Percentiles rank a stretch among this genome's conserved stretches.
phyloP scores from a whole-genome alignment of 1,140 invertebrate species.

The Cotesia vestalis region DNA sequence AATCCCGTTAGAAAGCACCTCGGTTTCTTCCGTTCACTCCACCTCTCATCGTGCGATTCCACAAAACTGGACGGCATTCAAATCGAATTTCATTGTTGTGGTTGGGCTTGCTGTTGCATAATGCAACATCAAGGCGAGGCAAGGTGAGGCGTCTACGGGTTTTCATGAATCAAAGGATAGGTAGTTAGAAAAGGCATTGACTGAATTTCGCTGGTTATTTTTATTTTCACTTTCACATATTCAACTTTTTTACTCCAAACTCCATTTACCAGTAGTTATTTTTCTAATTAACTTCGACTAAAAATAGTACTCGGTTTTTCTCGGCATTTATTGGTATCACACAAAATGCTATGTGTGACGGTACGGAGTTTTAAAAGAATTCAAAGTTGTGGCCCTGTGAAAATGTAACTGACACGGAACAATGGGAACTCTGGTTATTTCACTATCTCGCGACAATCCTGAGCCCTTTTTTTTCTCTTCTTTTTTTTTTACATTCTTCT shows the following conservation, averaged over 20 bases:
- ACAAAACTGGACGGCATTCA: slow-evolving; percentile 24
- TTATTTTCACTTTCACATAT: too few species aligned
- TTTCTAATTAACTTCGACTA: too few species aligned
- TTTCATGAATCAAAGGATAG: background rate
- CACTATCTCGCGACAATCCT: slow-evolving; percentile 1
- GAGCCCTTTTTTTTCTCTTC: background rate
- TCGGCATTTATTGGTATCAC: too few species aligned
- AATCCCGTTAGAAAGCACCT: too few species aligned
- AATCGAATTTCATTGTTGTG: slow-evolving; percentile 25
- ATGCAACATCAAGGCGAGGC: slow-evolving; percentile 9
- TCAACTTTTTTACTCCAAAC: too few species aligned
- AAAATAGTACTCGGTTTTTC: too few species aligned
- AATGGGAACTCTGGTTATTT: slow-evolving; percentile 11
- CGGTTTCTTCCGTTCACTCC: too few species aligned
- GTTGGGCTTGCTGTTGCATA: background rate
- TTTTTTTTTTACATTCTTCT: background rate
- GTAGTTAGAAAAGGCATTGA: background rate
- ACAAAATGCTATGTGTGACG: too few species aligned
- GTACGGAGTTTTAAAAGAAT: too few species aligned
- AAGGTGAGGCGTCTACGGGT: background rate
- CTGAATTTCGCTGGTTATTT: background rate
- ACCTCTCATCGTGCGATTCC: background rate
- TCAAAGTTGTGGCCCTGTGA: too few species aligned
- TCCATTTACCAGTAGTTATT: too few species aligned
- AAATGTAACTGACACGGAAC: background rate